Conservation (phyloP, 2,888 invertebrate species). For the Galeopsomyia nigrocyanea region DNA sequence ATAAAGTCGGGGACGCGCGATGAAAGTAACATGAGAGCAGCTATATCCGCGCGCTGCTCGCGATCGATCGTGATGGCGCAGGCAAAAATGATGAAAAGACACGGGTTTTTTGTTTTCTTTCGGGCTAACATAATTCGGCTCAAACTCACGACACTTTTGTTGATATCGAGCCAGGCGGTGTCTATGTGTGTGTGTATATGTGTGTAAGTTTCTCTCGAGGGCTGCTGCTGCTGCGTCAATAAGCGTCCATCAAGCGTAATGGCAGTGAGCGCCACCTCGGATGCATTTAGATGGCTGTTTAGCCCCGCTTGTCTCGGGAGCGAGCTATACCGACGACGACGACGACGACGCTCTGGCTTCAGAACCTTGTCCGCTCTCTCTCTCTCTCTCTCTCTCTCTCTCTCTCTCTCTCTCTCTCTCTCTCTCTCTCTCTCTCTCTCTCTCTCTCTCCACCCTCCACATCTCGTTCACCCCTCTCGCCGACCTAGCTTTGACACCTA, state of each 20-base stretch:
- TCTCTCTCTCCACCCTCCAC: conserved; percentile 39
- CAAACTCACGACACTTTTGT: too few relatives aligned
- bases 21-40: conserved; percentile 43
- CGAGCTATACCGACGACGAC: too few relatives aligned
- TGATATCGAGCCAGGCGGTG: conserved; percentile 54
- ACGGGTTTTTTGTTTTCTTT: too few relatives aligned
- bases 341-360: conserved; percentile 49
- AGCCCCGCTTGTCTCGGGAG: conserved; percentile 66
- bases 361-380: conserved; percentile 44
- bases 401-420: conserved; percentile 44
- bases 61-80: conserved; percentile 28
- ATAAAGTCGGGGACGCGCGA: conserved; percentile 40
- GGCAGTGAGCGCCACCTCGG: conserved; percentile 69
- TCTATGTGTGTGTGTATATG: conserved; percentile 23
- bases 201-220: too few relatives aligned
- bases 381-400: conserved; percentile 41
- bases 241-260: conserved; percentile 70
- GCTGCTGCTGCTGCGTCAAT: conserved; percentile 61
- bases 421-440: conserved; percentile 38
- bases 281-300: conserved; percentile 70
- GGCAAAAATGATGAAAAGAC: neutral
- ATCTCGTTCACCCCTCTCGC: neutral
- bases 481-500: neutral
- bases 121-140: too few relatives aligned
- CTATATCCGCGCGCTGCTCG: neutral